Conservation (phyloP, 1,140 invertebrate species). For the Apis mellifera region Amel_HAv3.1 CM009942.2:2826001-2826500, state of each 20-base stretch:
- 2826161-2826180: not conserved
- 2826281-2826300: conserved; percentile 39
- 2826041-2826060: too few relatives aligned
- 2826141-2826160: not conserved
- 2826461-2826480: not conserved
- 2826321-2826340: conserved; percentile 44
- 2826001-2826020: too few relatives aligned
- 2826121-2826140: not conserved
- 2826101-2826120: not conserved
- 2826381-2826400: conserved; percentile 69
- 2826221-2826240: conserved; percentile 28
- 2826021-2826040: too few relatives aligned
- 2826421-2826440: conserved; percentile 16
- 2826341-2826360: conserved; percentile 54
- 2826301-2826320: conserved; percentile 49
- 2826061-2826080: not conserved
- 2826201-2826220: conserved; percentile 37
- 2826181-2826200: not conserved
- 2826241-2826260: conserved; percentile 14
- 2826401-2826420: conserved; percentile 63
- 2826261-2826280: conserved; percentile 35
- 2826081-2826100: not conserved
- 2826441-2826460: conserved; percentile 46
- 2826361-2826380: conserved; percentile 71
- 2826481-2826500: not conserved